phyloP scores from a whole-genome alignment of 1,140 invertebrate species.

The Coptotermes formosanus region DNA sequence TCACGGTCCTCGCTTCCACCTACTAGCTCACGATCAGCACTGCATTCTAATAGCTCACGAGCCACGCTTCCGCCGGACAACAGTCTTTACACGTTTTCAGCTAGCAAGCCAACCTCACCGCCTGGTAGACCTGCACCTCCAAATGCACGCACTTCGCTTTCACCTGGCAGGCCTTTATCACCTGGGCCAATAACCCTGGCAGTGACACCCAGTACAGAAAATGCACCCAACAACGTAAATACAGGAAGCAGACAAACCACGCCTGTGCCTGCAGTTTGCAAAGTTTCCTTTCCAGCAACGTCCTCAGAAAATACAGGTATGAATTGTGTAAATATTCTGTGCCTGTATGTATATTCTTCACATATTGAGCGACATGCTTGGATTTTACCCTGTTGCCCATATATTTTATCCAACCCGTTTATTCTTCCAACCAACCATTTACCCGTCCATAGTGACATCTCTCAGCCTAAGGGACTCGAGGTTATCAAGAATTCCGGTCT shows the following conservation, averaged over 20 bases:
- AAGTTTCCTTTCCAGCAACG: neutral
- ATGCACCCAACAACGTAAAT: neutral
- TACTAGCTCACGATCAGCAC: neutral
- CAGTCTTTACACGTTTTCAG: neutral
- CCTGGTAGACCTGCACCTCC: neutral
- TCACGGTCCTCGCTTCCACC: neutral
- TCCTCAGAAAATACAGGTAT: neutral
- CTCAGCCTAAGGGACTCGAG: too few relatives aligned
- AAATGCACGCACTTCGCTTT: neutral
- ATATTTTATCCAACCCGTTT: too few relatives aligned
- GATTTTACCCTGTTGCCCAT: too few relatives aligned
- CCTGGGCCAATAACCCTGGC: too few relatives aligned
- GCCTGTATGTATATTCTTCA: neutral
- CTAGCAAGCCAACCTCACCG: neutral
- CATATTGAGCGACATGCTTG: too few relatives aligned
- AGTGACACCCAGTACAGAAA: neutral
- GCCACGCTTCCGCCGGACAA: neutral
- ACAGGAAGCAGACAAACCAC: neutral
- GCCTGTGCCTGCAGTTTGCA: neutral
- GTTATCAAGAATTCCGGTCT: too few relatives aligned
- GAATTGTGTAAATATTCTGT: neutral
- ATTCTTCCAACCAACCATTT: too few relatives aligned
- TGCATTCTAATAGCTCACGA: neutral
- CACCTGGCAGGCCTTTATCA: neutral
- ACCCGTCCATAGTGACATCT: too few relatives aligned